Evolutionary conservation across 2,888 invertebrate species (phyloP).

Genomic region (Notocelia uddmanniana): DNA sequence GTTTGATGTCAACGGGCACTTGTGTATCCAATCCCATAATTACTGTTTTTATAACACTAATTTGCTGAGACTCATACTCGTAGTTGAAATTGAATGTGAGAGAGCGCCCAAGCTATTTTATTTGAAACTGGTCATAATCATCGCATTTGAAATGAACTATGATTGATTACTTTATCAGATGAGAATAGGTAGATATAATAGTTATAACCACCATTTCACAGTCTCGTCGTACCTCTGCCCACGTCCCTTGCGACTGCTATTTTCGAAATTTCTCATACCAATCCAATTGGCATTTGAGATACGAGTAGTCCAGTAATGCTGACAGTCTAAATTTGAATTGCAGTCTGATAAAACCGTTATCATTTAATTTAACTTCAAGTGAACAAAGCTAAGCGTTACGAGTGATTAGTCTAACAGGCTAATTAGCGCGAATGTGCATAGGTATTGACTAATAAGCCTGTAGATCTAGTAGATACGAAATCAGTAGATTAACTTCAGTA

Average conservation of each 20-base stretch:
- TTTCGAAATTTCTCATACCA: not conserved
- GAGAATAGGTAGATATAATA: not conserved
- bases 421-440: constrained; percentile 17
- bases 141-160: not conserved
- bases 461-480: not conserved
- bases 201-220: not conserved
- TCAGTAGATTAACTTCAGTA: not conserved
- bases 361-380: constrained; percentile 9
- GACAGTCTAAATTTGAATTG: not conserved
- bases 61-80: too few species aligned
- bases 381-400: constrained; percentile 6
- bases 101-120: not conserved
- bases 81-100: too few species aligned
- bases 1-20: too few species aligned
- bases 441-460: not conserved
- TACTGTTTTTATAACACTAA: too few species aligned
- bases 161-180: not conserved
- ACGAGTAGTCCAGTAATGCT: too few species aligned
- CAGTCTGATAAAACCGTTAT: not conserved
- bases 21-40: too few species aligned
- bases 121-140: not conserved
- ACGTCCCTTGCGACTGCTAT: not conserved
- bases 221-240: not conserved
- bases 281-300: too few species aligned
- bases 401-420: constrained; percentile 14